phyloP scores from a whole-genome alignment of 2,888 invertebrate species.

The Oeneis ivallda region DNA sequence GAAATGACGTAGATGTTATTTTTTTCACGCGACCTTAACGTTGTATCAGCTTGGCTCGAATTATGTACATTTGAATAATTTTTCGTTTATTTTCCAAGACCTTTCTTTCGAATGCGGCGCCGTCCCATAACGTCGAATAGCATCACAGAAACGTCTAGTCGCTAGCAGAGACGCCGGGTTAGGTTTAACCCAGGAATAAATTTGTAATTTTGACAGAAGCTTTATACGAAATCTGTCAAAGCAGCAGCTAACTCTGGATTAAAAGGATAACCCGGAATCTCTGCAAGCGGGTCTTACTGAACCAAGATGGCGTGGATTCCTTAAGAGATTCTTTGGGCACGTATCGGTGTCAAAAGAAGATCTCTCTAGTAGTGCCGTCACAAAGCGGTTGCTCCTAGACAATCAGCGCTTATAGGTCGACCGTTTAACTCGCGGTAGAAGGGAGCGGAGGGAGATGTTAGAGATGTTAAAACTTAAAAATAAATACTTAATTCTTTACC shows the following conservation, averaged over 20 bases:
- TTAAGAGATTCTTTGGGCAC: neutral
- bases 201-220: too few species aligned
- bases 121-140: neutral
- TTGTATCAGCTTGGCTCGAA: slow-evolving; percentile 19
- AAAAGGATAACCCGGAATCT: too few species aligned
- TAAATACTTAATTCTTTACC: too few species aligned
- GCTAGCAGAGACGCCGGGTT: too few species aligned
- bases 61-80: slow-evolving; percentile 5
- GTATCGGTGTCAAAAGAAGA: too few species aligned
- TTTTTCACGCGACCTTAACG: slow-evolving; percentile 46
- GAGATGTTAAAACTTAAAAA: too few species aligned
- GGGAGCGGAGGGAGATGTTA: too few species aligned
- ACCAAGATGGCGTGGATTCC: neutral
- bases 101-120: neutral
- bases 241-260: too few species aligned
- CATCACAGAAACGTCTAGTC: neutral
- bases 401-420: neutral
- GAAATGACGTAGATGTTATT: slow-evolving; percentile 58
- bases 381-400: neutral
- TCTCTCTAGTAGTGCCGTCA: neutral
- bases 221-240: too few species aligned
- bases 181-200: too few species aligned
- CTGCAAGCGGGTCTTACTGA: too few species aligned
- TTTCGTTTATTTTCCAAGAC: neutral
- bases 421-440: too few species aligned